These are phyloP conservation scores for Callocephalon fimbriatum DNA, from an alignment of 2,113 vertebrate genomes.

Conservation along the genomic window DNA sequence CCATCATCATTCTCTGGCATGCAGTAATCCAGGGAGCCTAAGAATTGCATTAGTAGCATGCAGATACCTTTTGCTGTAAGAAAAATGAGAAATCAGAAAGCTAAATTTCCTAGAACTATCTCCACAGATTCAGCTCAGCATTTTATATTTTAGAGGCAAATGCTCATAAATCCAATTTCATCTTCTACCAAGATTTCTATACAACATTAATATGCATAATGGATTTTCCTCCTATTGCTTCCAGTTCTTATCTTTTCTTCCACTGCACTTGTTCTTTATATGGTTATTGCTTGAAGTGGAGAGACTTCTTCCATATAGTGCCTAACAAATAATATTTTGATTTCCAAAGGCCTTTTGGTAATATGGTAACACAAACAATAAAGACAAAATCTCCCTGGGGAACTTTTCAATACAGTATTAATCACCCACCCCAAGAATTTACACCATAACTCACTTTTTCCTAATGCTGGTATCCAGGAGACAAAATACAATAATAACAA, in stretches of 20 bases:
- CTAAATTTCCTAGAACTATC: not conserved
- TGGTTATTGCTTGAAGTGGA: not conserved
- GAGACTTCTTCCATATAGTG: not conserved
- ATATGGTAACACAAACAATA: not conserved
- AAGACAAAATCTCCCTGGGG: not conserved
- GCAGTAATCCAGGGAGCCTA: not conserved
- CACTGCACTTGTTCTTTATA: not conserved
- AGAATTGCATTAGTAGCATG: not conserved
- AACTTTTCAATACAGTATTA: not conserved
- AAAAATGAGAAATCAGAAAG: not conserved
- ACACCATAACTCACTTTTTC: not conserved
- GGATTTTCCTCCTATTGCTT: not conserved
- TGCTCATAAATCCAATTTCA: not conserved
- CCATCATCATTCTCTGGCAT: not conserved
- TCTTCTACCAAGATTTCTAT: not conserved
- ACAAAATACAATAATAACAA: not conserved
- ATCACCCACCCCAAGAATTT: not conserved
- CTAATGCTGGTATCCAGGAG: not conserved
- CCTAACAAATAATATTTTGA: not conserved
- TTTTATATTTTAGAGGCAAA: slow-evolving; percentile 10
- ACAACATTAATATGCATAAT: not conserved
- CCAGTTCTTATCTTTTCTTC: not conserved
- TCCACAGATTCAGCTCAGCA: not conserved
- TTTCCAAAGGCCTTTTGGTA: not conserved
- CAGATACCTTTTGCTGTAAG: not conserved